Evolutionary conservation across 2,888 invertebrate species (phyloP), one percentile per base, ranked within the genome.

Genomic region (Homarus gammarus): DNA sequence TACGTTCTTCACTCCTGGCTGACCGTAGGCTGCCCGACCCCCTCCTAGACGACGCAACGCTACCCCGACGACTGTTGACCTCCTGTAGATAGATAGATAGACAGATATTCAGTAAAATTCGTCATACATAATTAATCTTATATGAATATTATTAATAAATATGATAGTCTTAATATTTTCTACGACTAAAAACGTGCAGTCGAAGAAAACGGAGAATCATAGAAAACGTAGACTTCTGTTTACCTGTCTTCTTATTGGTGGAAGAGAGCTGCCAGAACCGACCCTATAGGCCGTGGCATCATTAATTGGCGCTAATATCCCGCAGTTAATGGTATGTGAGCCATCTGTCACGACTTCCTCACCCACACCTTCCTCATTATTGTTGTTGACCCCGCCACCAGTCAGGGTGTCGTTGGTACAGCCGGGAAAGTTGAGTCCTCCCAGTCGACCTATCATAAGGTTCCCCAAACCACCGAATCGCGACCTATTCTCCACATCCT

Each of bases 361-460:
- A 38, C 31, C 44, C 51, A 2, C 27, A 15, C 27, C 33, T n/a
- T n/a, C 33, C 12, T 49, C 44, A 27, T 79, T 73, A 81, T 79
- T 68, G 51, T 79, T 81, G 61, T 70, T 75, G 64, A 27, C 79
- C 72, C 40, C 72, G 79, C 33, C 56, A 72, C 5, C 73, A 72
- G 15, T 79, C 31, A 2, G 51, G 68, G 12, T 72, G 78, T 33
- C 78, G 75, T 73, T 88, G 68, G 31, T 61, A 68, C 33, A 64
- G 49, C 77, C 79, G 44, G 78, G 56, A 33, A 84, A 70, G 40
- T 44, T 40, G 12, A 93, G 92, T 73, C 93, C 93, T 3, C 93
- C 93, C 73, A 93, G 92, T 8, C 93, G 92, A 64, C 93, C 93
- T n/a, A 93, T 93, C 93, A 93, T 93, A 91, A 93, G 92, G 83